A percentile compares a stretch with the other conserved stretches of the same genome.
Conservation (phyloP, 2,113 vertebrate species). For the Apodemus speciosus region DNA sequence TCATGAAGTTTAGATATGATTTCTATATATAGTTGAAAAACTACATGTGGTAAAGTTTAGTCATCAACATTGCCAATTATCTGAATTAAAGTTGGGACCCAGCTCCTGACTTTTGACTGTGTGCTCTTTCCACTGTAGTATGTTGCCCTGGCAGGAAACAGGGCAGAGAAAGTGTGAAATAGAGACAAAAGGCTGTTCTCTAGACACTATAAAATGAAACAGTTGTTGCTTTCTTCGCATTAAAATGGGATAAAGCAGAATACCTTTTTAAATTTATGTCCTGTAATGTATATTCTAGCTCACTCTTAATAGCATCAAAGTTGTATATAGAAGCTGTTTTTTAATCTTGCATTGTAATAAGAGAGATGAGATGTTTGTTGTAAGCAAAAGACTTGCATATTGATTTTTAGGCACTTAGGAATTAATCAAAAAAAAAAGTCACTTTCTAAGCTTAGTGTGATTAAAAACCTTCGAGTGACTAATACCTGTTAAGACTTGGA, state of each 20-base stretch:
- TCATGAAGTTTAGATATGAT: slow-evolving; percentile 36
- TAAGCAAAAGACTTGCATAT: slow-evolving; percentile 12
- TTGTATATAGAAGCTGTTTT: not conserved
- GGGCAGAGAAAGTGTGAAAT: not conserved
- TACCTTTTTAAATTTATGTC: not conserved
- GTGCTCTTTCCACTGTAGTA: not conserved
- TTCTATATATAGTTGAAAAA: slow-evolving; percentile 25
- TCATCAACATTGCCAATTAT: not conserved
- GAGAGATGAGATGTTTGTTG: not conserved
- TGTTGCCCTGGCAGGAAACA: not conserved
- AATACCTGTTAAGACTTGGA: not conserved
- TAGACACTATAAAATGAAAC: not conserved
- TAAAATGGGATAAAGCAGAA: slow-evolving; percentile 46
- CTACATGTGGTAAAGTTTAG: not conserved
- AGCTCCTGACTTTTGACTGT: not conserved
- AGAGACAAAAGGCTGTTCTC: slow-evolving; percentile 30
- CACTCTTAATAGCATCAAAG: slow-evolving; percentile 9
- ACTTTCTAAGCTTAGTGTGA: not conserved
- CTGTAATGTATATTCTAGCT: not conserved
- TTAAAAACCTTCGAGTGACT: not conserved
- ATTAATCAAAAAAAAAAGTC: not conserved
- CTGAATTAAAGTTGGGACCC: slow-evolving; percentile 18
- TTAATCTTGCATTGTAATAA: not conserved
- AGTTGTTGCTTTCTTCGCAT: slow-evolving; percentile 39
- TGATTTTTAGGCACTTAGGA: slow-evolving; percentile 1